Evolutionary conservation across 2,888 invertebrate species (phyloP).

Genomic region (Heliconius aoede): DNA sequence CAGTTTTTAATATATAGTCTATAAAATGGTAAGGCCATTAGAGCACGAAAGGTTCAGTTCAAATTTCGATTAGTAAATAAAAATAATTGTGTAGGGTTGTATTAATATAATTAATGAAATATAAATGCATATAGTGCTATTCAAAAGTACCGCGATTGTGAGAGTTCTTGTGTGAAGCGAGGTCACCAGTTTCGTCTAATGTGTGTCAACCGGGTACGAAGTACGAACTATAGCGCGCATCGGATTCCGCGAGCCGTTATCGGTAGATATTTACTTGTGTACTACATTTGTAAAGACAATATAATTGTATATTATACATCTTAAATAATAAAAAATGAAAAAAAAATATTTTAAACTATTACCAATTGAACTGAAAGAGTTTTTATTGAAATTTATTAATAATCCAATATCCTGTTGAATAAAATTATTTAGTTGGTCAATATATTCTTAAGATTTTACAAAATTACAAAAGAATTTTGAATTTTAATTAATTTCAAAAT

Average conservation of each 20-base stretch:
- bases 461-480: too few species aligned
- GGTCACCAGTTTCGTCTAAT: constrained; percentile 43
- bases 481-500: too few species aligned
- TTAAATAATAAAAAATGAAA: background rate
- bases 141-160: constrained; percentile 32
- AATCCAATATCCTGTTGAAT: too few species aligned
- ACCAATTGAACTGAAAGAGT: background rate
- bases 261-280: constrained; percentile 7
- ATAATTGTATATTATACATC: background rate
- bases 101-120: constrained; percentile 4
- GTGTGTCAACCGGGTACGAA: constrained; percentile 46
- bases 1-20: too few species aligned
- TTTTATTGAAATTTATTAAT: too few species aligned
- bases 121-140: background rate
- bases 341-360: background rate
- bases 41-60: too few species aligned
- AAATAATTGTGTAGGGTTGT: too few species aligned
- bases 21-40: too few species aligned
- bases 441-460: too few species aligned
- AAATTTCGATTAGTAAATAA: too few species aligned
- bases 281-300: background rate
- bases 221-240: constrained; percentile 44
- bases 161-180: constrained; percentile 37
- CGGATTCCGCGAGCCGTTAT: constrained; percentile 48
- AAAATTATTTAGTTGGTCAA: too few species aligned